Evolutionary conservation across 2,113 vertebrate species (phyloP), one percentile per base, ranked within the genome.

Genomic region (Cyprinodon tularosa): DNA sequence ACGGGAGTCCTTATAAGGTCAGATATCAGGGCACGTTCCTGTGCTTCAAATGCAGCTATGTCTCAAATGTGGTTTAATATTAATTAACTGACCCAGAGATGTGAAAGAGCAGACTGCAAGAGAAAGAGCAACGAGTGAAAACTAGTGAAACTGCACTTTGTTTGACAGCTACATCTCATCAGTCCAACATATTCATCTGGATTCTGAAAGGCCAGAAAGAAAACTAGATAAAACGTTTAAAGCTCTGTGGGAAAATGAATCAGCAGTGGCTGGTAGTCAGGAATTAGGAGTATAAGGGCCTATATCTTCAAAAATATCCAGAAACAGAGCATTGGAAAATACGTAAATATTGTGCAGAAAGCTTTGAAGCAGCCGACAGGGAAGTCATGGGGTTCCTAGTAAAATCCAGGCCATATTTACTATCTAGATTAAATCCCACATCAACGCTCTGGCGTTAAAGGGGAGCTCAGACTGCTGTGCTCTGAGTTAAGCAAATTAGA

Each of bases 151-250:
- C 37, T 67, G 29, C 8, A 45, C 14, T n/a, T 47, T 53, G 59
- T 53, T 12, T 48, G 45, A 42, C 67, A 85, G 72, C 11, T 39
- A 78, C 75, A 79, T 72, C 75, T 71, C 77, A 77, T 76, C 77
- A 53, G 72, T 76, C 89, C 74, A 64, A 86, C 84, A 89, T 81
- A 72, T 86, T 70, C 47, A 57, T 8, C 6, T n/a, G 3, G 20
- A 57, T 57, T 57, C 8, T 57, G 8, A n/a, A 9, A 6, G 20
- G 2, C 10, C 17, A 2, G 4, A 57, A 57, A 20, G 50, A 57
- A 7, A 53, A 53, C 13, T 9, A n/a, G 9, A 20, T 17, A 53
- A 8, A 53, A 53, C 29, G 1, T 29, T 29, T 29, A 29, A 29
- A 1, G 29, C 29, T 57, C 50, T 10, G 7, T n/a, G n/a, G 50